phyloP scores from a whole-genome alignment of 1,140 invertebrate genomes.

The Dufourea novaeangliae region DNA sequence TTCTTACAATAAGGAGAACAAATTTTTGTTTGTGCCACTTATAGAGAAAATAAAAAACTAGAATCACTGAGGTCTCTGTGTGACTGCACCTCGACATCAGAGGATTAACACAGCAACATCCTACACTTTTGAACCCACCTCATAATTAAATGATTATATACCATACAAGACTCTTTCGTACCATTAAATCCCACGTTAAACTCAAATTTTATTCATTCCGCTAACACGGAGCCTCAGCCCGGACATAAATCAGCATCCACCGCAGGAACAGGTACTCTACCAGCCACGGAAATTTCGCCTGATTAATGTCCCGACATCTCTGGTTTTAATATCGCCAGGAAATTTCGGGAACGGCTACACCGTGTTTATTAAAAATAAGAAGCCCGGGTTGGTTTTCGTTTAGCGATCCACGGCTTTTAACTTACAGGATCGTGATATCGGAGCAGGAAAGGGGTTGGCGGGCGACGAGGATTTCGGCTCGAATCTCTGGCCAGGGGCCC shows the following conservation, averaged over 20 bases:
- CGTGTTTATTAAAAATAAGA: constrained; percentile 47
- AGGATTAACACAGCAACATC: too few species aligned
- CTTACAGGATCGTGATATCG: constrained; percentile 41
- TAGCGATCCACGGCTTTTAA: constrained; percentile 11
- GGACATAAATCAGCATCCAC: constrained; percentile 20
- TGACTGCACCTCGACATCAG: too few species aligned
- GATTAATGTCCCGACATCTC: constrained; percentile 24
- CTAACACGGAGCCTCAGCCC: neutral
- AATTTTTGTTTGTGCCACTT: too few species aligned
- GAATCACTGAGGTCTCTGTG: too few species aligned
- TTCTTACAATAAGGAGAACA: too few species aligned
- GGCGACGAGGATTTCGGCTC: too few species aligned
- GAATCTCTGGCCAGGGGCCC: too few species aligned
- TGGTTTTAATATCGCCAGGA: constrained; percentile 29
- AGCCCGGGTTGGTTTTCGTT: constrained; percentile 23
- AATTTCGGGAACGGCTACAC: neutral
- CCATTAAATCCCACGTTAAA: neutral
- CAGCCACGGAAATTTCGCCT: constrained; percentile 12
- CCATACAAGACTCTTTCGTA: too few species aligned
- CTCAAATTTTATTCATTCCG: neutral
- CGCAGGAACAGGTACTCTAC: neutral
- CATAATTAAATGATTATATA: too few species aligned
- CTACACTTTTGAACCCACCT: too few species aligned
- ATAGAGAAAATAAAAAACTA: too few species aligned
- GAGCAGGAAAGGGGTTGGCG: neutral